Evolutionary conservation across 2,888 invertebrate genomes (phyloP).

Genomic region (Drosophila subsilvestris): DNA sequence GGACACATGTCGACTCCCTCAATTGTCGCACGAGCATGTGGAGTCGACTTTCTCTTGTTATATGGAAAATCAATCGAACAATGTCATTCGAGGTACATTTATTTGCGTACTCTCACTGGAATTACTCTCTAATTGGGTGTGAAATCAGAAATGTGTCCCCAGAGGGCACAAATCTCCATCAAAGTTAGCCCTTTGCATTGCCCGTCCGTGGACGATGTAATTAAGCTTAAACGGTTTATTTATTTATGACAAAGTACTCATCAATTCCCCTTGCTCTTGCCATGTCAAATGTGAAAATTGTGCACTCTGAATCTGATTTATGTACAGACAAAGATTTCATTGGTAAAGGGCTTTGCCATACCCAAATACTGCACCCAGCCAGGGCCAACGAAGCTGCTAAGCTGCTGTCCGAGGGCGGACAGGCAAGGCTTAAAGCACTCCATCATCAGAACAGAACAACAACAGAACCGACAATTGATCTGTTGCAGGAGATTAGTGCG

Average conservation of each 20-base stretch:
- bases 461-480: constrained; percentile 38
- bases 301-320: too few species aligned
- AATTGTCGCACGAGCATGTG: too few species aligned
- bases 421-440: not conserved
- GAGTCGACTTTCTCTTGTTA: too few species aligned
- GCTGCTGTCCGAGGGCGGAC: not conserved
- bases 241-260: too few species aligned
- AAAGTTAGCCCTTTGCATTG: too few species aligned
- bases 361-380: not conserved
- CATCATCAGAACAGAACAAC: constrained; percentile 38
- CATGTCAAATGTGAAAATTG: too few species aligned
- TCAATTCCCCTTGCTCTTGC: too few species aligned
- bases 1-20: too few species aligned
- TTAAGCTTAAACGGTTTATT: not conserved
- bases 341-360: not conserved
- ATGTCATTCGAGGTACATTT: not conserved
- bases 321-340: too few species aligned
- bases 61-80: too few species aligned
- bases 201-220: not conserved
- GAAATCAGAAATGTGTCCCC: not conserved
- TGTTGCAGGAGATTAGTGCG: constrained; percentile 17
- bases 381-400: too few species aligned
- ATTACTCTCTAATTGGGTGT: not conserved
- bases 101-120: not conserved
- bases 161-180: too few species aligned